Percentiles rank a stretch among this genome's conserved stretches.
phyloP scores from a whole-genome alignment of 2,797 vertebrate genomes.

The Ciconia nigra region DNA sequence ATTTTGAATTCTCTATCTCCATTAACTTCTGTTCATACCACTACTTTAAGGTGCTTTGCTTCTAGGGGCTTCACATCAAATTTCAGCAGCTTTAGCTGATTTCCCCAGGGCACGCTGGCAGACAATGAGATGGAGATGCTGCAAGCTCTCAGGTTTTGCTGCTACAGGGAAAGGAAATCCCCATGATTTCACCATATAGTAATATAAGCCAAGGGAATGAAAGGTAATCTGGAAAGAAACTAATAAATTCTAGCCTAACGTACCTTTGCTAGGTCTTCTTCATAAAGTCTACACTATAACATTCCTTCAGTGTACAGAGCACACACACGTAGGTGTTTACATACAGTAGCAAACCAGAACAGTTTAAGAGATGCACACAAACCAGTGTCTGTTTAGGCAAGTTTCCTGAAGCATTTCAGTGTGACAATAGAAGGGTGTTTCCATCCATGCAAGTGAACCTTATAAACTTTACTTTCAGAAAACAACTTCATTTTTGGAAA shows the following conservation, averaged over 20 bases:
- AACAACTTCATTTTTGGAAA: neutral
- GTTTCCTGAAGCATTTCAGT: neutral
- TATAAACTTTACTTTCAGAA: constrained; percentile 13
- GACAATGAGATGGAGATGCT: neutral
- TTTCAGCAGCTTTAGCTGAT: neutral
- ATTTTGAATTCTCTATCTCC: neutral
- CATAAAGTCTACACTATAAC: neutral
- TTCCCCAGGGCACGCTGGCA: neutral
- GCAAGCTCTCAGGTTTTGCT: constrained; percentile 13
- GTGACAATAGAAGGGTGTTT: neutral
- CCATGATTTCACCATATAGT: neutral
- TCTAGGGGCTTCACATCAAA: neutral
- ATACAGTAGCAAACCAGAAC: neutral
- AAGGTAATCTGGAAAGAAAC: neutral
- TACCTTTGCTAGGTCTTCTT: neutral
- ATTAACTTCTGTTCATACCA: neutral
- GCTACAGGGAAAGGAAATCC: constrained; percentile 43
- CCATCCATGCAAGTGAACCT: neutral
- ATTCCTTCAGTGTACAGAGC: neutral
- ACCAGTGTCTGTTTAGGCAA: neutral
- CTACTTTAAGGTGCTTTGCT: neutral
- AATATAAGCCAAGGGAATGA: neutral
- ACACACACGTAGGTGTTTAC: neutral
- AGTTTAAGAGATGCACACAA: neutral
- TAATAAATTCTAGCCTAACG: neutral